phyloP scores from a whole-genome alignment of 2,113 vertebrate genomes.

The Nymphicus hollandicus region DNA sequence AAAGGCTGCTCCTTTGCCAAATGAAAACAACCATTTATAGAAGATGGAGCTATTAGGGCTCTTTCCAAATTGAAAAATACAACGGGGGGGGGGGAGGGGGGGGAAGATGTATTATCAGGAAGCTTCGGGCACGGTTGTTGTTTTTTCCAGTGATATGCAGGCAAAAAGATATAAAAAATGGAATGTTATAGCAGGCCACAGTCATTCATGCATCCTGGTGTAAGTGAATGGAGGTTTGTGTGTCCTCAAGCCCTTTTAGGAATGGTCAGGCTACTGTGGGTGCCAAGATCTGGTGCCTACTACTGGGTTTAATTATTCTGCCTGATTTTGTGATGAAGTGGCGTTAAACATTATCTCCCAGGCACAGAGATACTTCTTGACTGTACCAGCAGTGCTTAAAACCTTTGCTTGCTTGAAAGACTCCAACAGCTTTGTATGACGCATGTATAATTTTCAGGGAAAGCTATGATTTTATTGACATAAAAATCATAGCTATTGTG shows the following conservation, averaged over 20 bases:
- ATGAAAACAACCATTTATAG: neutral
- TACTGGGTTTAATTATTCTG: neutral
- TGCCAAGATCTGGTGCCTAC: neutral
- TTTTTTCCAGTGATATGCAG: neutral
- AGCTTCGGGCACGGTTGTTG: neutral
- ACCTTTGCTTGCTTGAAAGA: neutral
- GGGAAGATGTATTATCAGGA: neutral
- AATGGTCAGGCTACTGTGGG: neutral
- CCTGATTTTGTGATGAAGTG: neutral
- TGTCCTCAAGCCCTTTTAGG: neutral
- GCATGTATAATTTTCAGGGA: neutral
- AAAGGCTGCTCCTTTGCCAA: neutral
- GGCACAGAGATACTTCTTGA: neutral
- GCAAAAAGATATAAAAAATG: neutral
- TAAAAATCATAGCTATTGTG: neutral
- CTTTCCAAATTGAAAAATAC: conserved; percentile 20
- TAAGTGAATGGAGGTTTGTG: neutral
- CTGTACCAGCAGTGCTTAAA: neutral
- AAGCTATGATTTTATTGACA: neutral
- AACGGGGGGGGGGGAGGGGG: fast-evolving
- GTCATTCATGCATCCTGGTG: neutral
- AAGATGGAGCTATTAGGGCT: neutral
- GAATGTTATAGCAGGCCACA: neutral
- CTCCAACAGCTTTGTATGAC: neutral
- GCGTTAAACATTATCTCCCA: neutral